These are phyloP conservation scores for Synanceia verrucosa DNA, from an alignment of 2,797 vertebrate species.

Conservation along the genomic window DNA sequence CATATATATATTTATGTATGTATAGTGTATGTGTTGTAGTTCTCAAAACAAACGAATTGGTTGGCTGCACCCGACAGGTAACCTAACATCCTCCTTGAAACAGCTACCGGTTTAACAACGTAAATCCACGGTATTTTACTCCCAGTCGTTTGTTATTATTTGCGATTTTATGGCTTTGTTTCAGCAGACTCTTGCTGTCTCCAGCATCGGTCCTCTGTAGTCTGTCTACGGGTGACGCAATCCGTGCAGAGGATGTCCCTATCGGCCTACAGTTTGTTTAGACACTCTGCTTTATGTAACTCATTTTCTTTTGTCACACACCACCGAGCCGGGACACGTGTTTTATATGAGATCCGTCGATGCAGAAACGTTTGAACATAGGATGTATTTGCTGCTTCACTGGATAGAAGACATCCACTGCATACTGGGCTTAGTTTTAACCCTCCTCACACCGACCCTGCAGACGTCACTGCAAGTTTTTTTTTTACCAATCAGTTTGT, in stretches of 20 bases:
- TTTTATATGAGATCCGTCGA: slow-evolving; percentile 6
- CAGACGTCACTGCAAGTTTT: too few relatives aligned
- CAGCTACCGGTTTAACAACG: too few relatives aligned
- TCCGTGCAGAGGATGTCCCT: slow-evolving; percentile 43
- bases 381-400: slow-evolving; percentile 42
- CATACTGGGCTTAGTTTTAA: slow-evolving; percentile 18
- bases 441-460: too few relatives aligned
- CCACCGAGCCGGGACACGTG: not conserved
- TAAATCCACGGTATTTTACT: not conserved
- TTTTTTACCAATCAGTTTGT: too few relatives aligned
- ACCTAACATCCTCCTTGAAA: too few relatives aligned
- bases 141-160: not conserved
- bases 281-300: slow-evolving; percentile 28
- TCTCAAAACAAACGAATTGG: not conserved
- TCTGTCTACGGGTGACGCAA: slow-evolving; percentile 70
- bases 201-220: not conserved
- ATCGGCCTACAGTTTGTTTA: slow-evolving; percentile 16
- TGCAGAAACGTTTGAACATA: slow-evolving; percentile 26
- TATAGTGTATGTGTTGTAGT: too few relatives aligned
- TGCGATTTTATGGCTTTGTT: too few relatives aligned
- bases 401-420: slow-evolving; percentile 34
- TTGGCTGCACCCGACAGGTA: slow-evolving; percentile 9
- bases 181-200: too few relatives aligned
- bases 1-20: too few relatives aligned
- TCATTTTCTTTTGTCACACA: not conserved